Evolutionary conservation across 2,888 invertebrate species (phyloP), one percentile per base, ranked within the genome.

Genomic region (Yponomeuta cagnagella): DNA sequence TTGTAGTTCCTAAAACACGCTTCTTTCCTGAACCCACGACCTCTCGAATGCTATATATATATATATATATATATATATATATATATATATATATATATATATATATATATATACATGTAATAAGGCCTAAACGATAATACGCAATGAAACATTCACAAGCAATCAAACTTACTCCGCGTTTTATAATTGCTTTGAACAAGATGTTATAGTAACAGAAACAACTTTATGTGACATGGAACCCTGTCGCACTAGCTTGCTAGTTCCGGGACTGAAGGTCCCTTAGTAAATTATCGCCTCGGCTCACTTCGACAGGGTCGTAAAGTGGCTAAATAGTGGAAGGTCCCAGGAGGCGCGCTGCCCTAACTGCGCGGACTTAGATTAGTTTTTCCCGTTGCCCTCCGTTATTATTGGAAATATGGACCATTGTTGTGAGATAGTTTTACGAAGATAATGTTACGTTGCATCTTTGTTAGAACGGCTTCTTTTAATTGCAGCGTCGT

Each of bases 301-400:
- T 80, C 76, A 78, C 78, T 80, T 79, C 76, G 80, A 82, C 80
- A 81, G 78, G 80, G 83, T 84, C 82, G 81, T 82, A 81, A 83
- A 80, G 79, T 77, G 77, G 77, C 83, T 85, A 82, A 88, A 86
- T 82, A 83, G 82, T 79, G 74, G 79, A 79, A 75, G 72, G 75
- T 78, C 88, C 83, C 84, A 72, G 73, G 86, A 85, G 84, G 76
- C 77, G 81, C 83, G 81, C 80, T 82, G 85, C 70, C 63, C 85
- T 89, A 82, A 85, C 81, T 85, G 82, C 79, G 82, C 74, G 68
- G 79, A 87, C 85, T 89, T 88, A 85, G 89, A 90, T 90, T 90
- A 88, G 86, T 89, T 90, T 87, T 72, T 72, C 66, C 70, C 33
- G 70, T 83, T 89, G 84, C 84, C 83, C 80, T 76, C 75, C 72